Percentiles rank a stretch among this genome's conserved stretches.
These are phyloP conservation scores for Eupithecia pulchellata DNA, from an alignment of 2,888 invertebrate genomes.

Conservation along the genomic window DNA sequence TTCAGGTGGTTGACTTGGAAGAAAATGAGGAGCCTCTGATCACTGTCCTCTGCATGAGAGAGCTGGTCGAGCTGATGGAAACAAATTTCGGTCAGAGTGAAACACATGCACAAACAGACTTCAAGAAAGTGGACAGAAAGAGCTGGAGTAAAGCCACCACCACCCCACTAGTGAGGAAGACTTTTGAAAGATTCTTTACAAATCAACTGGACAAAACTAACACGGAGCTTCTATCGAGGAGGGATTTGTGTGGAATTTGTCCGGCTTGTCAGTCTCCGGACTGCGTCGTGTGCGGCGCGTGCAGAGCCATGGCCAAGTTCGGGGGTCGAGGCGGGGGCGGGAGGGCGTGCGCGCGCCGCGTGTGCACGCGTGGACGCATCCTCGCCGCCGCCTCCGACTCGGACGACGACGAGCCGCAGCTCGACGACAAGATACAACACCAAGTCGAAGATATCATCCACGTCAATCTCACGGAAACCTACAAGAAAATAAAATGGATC, in stretches of 20 bases:
- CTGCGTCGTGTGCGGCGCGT: conserved; percentile 90
- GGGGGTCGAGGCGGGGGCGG: conserved; percentile 88
- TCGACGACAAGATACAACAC: conserved; percentile 64
- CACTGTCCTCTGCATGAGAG: conserved; percentile 90
- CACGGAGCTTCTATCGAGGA: conserved; percentile 83
- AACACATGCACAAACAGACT: conserved; percentile 82
- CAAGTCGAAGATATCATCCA: conserved; percentile 74
- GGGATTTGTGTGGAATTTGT: conserved; percentile 91
- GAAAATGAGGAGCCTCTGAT: conserved; percentile 88
- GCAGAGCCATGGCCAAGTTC: conserved; percentile 92
- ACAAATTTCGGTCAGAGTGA: conserved; percentile 88
- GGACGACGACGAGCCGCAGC: conserved; percentile 82
- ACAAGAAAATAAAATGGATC: conserved; percentile 86
- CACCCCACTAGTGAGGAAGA: conserved; percentile 89
- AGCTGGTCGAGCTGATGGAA: conserved; percentile 91
- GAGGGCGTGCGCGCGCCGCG: conserved; percentile 87
- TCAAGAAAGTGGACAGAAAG: conserved; percentile 83
- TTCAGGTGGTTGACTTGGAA: conserved; percentile 87
- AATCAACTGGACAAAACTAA: conserved; percentile 88
- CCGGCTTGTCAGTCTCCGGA: conserved; percentile 91
- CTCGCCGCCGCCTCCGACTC: conserved; percentile 88
- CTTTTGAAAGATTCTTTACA: conserved; percentile 92
- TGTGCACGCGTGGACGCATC: conserved; percentile 92
- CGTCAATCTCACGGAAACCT: conserved; percentile 73
- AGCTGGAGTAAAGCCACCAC: conserved; percentile 91